Percentiles rank a stretch among this genome's conserved stretches.
Conservation (phyloP, 1,140 invertebrate genomes). For the Bombus picipes region DNA sequence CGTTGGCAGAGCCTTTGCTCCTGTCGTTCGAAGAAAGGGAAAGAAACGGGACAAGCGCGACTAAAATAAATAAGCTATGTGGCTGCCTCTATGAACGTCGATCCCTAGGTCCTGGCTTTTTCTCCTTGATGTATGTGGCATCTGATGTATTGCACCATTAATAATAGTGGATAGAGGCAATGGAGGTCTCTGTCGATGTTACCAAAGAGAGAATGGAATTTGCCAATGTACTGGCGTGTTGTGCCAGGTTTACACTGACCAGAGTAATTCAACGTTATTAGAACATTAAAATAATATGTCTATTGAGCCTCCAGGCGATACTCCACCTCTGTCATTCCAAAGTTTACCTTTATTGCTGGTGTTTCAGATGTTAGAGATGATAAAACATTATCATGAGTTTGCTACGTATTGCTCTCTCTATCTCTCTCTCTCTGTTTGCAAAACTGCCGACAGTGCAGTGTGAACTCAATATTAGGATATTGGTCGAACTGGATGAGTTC, state of each 20-base stretch:
- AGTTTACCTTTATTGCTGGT: too few species aligned
- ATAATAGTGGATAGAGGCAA: neutral
- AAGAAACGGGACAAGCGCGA: slow-evolving; percentile 21
- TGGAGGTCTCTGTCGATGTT: neutral
- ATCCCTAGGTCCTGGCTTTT: neutral
- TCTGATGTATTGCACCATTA: neutral
- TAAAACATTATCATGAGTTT: too few species aligned
- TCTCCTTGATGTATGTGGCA: neutral
- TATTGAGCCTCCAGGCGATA: too few species aligned
- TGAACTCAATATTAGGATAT: neutral
- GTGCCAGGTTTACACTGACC: neutral
- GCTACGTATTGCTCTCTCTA: too few species aligned
- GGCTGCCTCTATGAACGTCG: neutral
- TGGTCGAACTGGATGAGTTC: neutral
- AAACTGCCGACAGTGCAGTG: neutral
- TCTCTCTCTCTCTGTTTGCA: neutral
- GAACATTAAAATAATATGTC: neutral
- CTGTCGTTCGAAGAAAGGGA: neutral
- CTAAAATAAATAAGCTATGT: slow-evolving; percentile 4
- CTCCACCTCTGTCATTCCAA: too few species aligned
- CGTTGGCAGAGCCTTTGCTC: slow-evolving; percentile 8
- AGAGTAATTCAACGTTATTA: neutral
- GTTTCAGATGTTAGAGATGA: too few species aligned
- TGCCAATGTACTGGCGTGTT: too few species aligned
- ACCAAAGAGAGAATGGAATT: neutral